Evolutionary conservation across 2,113 vertebrate genomes (phyloP).

Genomic region (Mesitornis unicolor): DNA sequence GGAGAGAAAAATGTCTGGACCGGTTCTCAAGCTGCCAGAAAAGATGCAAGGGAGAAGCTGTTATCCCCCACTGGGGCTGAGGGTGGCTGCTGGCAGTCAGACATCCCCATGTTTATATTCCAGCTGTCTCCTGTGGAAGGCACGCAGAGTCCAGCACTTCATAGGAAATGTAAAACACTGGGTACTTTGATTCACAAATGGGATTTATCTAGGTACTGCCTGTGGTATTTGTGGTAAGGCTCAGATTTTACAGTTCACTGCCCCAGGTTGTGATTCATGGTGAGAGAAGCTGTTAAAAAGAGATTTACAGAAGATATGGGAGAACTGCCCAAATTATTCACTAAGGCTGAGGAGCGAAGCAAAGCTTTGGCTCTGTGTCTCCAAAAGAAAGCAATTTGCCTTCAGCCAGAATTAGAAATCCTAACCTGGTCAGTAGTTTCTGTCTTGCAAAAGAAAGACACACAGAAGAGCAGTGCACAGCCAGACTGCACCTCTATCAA

Average conservation of each 20-base stretch:
- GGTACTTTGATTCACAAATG: background rate
- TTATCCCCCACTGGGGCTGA: background rate
- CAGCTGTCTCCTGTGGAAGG: background rate
- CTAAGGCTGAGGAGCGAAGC: background rate
- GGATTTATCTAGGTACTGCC: conserved; percentile 3
- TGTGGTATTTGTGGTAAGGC: background rate
- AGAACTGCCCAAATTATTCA: background rate
- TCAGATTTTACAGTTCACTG: conserved; percentile 22
- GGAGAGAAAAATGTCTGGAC: background rate
- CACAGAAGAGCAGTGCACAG: background rate
- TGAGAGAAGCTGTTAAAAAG: background rate
- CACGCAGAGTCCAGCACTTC: background rate
- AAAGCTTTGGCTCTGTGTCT: background rate
- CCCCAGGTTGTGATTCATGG: background rate
- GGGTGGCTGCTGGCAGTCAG: background rate
- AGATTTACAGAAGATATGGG: conserved; percentile 15
- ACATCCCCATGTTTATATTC: background rate
- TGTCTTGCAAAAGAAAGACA: background rate
- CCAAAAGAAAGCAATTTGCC: background rate
- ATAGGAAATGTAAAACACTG: background rate
- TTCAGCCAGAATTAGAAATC: background rate
- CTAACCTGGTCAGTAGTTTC: background rate
- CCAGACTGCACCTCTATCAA: background rate
- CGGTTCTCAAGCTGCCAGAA: background rate
- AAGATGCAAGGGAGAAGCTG: background rate